Conservation (phyloP, 2,113 vertebrate genomes). For the Myrmophylax atrothorax region DNA sequence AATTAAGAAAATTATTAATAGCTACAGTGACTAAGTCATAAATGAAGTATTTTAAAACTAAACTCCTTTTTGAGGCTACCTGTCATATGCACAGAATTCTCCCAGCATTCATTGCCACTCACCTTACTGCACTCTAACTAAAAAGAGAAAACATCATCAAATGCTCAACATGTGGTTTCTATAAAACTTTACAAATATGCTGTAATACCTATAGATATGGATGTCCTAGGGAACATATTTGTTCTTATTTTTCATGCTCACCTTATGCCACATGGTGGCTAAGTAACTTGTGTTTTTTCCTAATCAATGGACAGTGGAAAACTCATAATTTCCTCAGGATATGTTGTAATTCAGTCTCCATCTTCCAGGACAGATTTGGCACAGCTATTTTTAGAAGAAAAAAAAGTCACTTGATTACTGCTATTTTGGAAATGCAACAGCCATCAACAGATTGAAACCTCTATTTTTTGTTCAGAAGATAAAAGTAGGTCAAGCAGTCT, state of each 20-base stretch:
- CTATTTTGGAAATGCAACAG: conserved; percentile 3
- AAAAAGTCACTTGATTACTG: not conserved
- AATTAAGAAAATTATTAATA: not conserved
- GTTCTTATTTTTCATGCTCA: not conserved
- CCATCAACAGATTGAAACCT: not conserved
- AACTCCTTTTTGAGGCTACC: not conserved
- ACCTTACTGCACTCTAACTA: not conserved
- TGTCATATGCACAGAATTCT: not conserved
- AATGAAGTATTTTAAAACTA: not conserved
- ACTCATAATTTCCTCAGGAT: not conserved
- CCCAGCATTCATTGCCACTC: not conserved
- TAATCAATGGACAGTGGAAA: not conserved
- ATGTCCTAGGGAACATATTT: not conserved
- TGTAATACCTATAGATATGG: not conserved
- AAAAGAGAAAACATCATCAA: not conserved
- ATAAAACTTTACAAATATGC: not conserved
- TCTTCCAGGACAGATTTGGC: not conserved
- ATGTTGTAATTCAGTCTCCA: not conserved
- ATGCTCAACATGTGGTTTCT: not conserved
- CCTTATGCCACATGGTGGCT: not conserved
- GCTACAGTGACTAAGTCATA: not conserved
- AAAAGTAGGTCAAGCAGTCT: conserved; percentile 29
- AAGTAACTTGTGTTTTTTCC: not conserved
- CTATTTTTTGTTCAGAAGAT: conserved; percentile 12
- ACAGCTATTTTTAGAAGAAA: not conserved